Evolutionary conservation across 35 echinoderm and acorn worm species (phyloP), one percentile per base, ranked within the genome.

Genomic region (Heliocidaris erythrogramma): DNA sequence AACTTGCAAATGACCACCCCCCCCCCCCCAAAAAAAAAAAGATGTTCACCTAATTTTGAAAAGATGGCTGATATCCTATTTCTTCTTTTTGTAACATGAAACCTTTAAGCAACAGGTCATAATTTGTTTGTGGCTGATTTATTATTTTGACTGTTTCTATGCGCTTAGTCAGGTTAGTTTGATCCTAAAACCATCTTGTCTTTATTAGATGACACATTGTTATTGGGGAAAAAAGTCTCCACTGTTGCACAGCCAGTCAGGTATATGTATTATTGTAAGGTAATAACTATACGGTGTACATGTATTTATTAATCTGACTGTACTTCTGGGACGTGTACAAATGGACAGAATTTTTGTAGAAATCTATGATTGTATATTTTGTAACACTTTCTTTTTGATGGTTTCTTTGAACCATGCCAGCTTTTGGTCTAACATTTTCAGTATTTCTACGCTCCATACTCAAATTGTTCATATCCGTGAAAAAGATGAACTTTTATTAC

Each of bases 341-440:
- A 78, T 78, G 65, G 27, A 78, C 65, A 27, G 65, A 78, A 78
- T 78, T 78, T 42, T 78, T 78, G 65, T 78, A 78, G 65, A 78
- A 78, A n/a, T 78, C 65, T 78, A 78, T 27, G 65, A n/a, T 78
- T 78, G 65, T 78, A 78, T 78, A 78, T 78, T 78, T 78, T 78
- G 65, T 78, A 78, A 18, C 65, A 78, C 65, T 78, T 78, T n/a
- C 65, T 78, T 78, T 78, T 78, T 78, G 65, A n/a, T 78, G 21
- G 21, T 78, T n/a, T 27, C 18, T 78, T 78, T 78, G 5, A 78
- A 78, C 17, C 65, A 78, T 78, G 65, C 27, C 65, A 27, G 65
- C 65, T 78, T 78, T 8, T 29, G 65, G 65, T 21, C 27, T 78
- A n/a, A 78, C 7, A 17, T 21, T 78, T 78, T 78, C 65, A 78